A percentile compares a stretch with the other conserved stretches of the same genome.
Evolutionary conservation across 92 coral and sea anemone species (phyloP).

Genomic region (Umimayanthus kanabou): DNA sequence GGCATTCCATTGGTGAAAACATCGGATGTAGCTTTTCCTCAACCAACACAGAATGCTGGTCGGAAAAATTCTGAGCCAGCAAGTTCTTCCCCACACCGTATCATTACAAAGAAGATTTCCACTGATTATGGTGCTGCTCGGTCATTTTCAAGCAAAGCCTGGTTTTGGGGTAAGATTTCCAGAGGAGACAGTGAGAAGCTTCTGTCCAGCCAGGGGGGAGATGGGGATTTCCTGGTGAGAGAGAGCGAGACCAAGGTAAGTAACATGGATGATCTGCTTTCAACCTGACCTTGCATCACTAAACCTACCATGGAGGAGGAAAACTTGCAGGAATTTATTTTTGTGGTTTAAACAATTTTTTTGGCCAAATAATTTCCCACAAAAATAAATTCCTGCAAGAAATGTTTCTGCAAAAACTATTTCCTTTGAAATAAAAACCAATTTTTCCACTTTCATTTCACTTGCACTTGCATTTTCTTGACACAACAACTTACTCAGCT

Average conservation of each 20-base stretch:
- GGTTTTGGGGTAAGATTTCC: constrained; percentile 97
- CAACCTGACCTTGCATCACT: no score
- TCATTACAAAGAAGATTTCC: constrained; percentile 49
- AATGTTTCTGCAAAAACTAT: no score
- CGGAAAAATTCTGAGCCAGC: constrained; percentile 18
- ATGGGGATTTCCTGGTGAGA: constrained; percentile 92
- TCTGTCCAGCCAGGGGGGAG: constrained; percentile 61
- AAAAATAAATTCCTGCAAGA: no score
- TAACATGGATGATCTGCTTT: background rate
- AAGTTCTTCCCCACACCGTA: constrained; percentile 30
- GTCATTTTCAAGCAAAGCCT: constrained; percentile 67
- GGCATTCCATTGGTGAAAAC: constrained; percentile 43
- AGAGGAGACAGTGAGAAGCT: constrained; percentile 80
- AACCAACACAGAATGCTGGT: constrained; percentile 10
- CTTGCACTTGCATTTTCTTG: no score
- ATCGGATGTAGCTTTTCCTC: constrained; percentile 30
- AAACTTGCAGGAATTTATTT: no score
- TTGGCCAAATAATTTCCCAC: no score
- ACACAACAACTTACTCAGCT: no score
- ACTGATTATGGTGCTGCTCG: background rate
- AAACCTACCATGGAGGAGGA: no score
- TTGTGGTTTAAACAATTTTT: no score
- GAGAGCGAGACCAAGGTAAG: constrained; percentile 98
- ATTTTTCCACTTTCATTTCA: no score
- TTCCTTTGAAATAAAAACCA: no score